These are phyloP conservation scores for Drosophila pseudoobscura DNA, from an alignment of 1,140 invertebrate genomes.

Conservation along the genomic window DNA sequence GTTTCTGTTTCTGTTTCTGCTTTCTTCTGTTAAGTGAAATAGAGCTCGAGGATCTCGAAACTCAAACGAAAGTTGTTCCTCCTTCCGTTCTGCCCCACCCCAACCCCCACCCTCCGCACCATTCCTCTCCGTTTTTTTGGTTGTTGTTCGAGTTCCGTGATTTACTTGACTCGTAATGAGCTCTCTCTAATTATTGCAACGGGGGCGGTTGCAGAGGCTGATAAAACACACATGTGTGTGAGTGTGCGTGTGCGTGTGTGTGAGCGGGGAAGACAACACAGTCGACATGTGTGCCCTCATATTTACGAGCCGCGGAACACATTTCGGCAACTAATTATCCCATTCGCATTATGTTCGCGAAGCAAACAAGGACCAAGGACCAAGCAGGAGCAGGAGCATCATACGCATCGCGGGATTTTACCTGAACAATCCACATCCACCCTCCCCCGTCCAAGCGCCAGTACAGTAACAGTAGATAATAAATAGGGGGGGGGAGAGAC, in stretches of 20 bases:
- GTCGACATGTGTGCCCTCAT: constrained; percentile 73
- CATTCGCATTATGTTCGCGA: constrained; percentile 76
- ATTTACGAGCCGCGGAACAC: constrained; percentile 77
- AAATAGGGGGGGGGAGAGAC: constrained; percentile 34
- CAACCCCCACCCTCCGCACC: too few relatives aligned
- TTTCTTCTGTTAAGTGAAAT: too few relatives aligned
- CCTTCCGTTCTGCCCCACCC: too few relatives aligned
- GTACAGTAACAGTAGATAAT: constrained; percentile 51
- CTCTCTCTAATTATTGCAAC: too few relatives aligned
- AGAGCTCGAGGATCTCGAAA: too few relatives aligned
- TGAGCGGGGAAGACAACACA: constrained; percentile 8
- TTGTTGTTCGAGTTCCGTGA: too few relatives aligned
- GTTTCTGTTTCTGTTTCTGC: background rate
- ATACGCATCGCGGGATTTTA: constrained; percentile 25
- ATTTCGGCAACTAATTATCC: constrained; percentile 83
- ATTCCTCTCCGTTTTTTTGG: too few relatives aligned
- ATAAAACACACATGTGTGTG: too few relatives aligned
- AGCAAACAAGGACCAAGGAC: constrained; percentile 51
- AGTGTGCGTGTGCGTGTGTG: too few relatives aligned
- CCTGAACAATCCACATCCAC: constrained; percentile 40
- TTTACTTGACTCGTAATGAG: too few relatives aligned
- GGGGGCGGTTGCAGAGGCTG: too few relatives aligned
- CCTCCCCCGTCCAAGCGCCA: constrained; percentile 8
- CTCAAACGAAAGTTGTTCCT: too few relatives aligned
- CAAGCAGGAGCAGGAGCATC: constrained; percentile 6